A percentile compares a stretch with the other conserved stretches of the same genome.
These are phyloP conservation scores for Tetrapedia diversipes DNA, from an alignment of 2,888 invertebrate genomes.

Conservation along the genomic window DNA sequence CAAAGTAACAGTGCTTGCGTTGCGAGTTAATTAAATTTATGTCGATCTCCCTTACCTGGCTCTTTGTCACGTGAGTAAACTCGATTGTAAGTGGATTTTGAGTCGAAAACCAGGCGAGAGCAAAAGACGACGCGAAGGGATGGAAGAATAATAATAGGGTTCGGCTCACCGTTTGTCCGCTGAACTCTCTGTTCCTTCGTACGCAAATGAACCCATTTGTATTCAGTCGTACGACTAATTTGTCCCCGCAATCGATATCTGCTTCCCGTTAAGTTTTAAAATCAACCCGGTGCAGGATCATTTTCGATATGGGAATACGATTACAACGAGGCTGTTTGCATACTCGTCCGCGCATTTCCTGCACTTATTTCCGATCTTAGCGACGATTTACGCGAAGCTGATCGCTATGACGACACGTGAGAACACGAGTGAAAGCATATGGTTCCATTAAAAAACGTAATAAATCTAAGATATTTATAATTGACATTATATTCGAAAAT, in stretches of 20 bases:
- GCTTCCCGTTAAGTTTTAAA: constrained; percentile 47
- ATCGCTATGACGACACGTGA: no score
- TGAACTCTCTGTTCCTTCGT: constrained; percentile 54
- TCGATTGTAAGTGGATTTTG: constrained; percentile 40
- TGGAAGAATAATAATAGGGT: constrained; percentile 46
- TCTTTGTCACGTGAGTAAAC: constrained; percentile 13
- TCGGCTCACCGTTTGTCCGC: constrained; percentile 55
- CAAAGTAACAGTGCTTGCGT: no score
- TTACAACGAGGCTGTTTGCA: no score
- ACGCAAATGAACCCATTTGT: constrained; percentile 71
- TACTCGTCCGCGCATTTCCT: no score
- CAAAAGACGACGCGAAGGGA: constrained; percentile 10
- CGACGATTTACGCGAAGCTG: no score
- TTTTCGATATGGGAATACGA: constrained; percentile 27
- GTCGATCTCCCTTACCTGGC: constrained; percentile 8
- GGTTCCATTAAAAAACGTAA: background rate
- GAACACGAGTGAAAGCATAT: constrained; percentile 5
- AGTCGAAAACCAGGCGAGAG: constrained; percentile 8
- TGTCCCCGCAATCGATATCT: constrained; percentile 54
- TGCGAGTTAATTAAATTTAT: constrained; percentile 25
- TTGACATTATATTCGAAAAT: background rate
- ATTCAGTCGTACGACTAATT: constrained; percentile 67
- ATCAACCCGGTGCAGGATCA: constrained; percentile 24
- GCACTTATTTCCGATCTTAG: no score
- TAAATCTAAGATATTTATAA: background rate